Evolutionary conservation across 2,888 invertebrate genomes (phyloP).

Genomic region (Cheilosia soror): DNA sequence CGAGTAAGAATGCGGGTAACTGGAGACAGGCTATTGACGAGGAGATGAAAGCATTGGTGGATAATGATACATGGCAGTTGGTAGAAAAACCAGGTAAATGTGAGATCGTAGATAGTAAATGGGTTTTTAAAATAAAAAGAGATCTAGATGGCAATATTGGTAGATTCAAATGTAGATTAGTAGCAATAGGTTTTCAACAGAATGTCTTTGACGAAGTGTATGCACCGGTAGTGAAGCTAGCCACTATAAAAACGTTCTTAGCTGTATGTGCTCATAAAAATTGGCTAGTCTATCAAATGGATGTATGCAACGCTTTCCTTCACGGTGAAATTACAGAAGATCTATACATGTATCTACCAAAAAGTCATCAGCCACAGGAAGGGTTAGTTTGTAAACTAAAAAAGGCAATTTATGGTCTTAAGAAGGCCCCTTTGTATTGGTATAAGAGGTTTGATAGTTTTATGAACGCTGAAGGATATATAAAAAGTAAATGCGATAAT

Average conservation of each 20-base stretch:
- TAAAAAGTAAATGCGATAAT: too few species aligned
- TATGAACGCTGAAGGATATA: too few species aligned
- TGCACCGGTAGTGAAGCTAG: neutral
- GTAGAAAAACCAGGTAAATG: constrained; percentile 13
- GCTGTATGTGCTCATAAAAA: constrained; percentile 16
- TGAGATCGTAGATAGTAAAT: constrained; percentile 13
- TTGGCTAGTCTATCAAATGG: constrained; percentile 13
- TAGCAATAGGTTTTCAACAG: neutral
- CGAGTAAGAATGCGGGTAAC: neutral
- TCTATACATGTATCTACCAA: neutral
- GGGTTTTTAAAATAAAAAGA: constrained; percentile 18
- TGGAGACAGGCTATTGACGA: constrained; percentile 18
- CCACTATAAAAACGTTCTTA: constrained; percentile 1
- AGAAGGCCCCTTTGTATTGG: too few species aligned
- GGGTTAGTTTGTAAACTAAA: too few species aligned
- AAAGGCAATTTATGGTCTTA: too few species aligned
- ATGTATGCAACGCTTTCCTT: constrained; percentile 14
- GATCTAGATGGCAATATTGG: neutral
- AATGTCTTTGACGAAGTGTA: constrained; percentile 4
- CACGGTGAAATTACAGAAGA: constrained; percentile 6
- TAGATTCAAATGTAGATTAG: neutral
- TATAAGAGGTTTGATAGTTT: too few species aligned
- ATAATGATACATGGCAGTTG: constrained; percentile 13
- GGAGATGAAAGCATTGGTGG: constrained; percentile 10
- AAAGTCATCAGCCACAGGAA: too few species aligned